A percentile compares a stretch with the other conserved stretches of the same genome.
These are phyloP conservation scores for Hyperoplus immaculatus DNA, from an alignment of 2,797 vertebrate genomes.

Conservation along the genomic window DNA sequence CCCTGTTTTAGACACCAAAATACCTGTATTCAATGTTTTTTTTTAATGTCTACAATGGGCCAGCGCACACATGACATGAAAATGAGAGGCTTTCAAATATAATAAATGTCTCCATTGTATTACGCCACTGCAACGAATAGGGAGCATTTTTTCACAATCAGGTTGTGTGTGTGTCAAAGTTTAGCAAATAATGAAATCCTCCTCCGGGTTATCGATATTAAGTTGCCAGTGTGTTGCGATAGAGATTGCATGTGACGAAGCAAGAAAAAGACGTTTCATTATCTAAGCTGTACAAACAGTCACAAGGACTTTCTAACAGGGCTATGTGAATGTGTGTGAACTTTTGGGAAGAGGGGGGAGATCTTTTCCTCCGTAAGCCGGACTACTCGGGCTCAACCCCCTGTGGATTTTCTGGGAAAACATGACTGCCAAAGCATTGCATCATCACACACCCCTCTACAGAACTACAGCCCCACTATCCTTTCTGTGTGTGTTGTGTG, in stretches of 20 bases:
- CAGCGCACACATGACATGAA: slow-evolving; percentile 54
- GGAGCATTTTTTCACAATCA: slow-evolving; percentile 70
- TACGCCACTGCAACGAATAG: slow-evolving; percentile 39
- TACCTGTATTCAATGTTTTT: slow-evolving; percentile 59
- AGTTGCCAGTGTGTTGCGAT: slow-evolving; percentile 12
- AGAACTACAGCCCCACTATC: slow-evolving; percentile 75
- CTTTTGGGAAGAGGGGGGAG: slow-evolving; percentile 56
- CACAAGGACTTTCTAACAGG: slow-evolving; percentile 37
- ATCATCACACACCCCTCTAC: slow-evolving; percentile 69
- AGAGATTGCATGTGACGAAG: slow-evolving; percentile 58
- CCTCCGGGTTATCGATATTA: slow-evolving; percentile 65
- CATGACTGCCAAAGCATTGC: slow-evolving; percentile 79
- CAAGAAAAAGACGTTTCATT: slow-evolving; percentile 58
- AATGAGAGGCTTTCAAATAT: slow-evolving; percentile 47
- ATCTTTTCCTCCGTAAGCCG: slow-evolving; percentile 51
- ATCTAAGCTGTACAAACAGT: slow-evolving; percentile 37
- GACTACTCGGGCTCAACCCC: slow-evolving; percentile 62
- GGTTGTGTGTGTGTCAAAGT: slow-evolving; percentile 46
- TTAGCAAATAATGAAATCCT: slow-evolving; percentile 64
- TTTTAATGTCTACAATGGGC: slow-evolving; percentile 31
- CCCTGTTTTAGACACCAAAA: slow-evolving; percentile 69
- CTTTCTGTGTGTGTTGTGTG: slow-evolving; percentile 52
- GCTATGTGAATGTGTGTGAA: slow-evolving; percentile 30
- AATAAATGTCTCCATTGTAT: slow-evolving; percentile 72
- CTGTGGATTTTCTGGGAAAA: slow-evolving; percentile 77